Conservation (phyloP, 1,140 invertebrate genomes). For the Leptinotarsa undecemlineata region DNA sequence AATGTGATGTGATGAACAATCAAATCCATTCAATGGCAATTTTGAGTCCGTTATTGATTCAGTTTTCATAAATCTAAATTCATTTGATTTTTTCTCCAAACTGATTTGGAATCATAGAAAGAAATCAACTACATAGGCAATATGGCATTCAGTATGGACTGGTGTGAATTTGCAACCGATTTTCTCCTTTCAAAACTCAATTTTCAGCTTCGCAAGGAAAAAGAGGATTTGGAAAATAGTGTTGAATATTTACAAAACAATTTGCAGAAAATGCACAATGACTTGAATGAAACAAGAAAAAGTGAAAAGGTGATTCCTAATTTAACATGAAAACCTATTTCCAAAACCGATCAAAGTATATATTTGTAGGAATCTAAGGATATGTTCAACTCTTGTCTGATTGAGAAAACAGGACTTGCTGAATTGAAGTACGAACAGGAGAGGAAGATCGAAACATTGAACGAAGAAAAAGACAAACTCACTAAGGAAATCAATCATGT, state of each 20-base stretch:
- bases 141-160: too few relatives aligned
- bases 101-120: too few relatives aligned
- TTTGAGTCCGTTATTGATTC: too few relatives aligned
- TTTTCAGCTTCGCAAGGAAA: slow-evolving; percentile 39
- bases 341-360: too few relatives aligned
- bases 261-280: slow-evolving; percentile 37
- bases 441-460: slow-evolving; percentile 19
- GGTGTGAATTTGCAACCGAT: too few relatives aligned
- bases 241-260: slow-evolving; percentile 41
- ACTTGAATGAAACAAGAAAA: slow-evolving; percentile 37
- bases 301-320: slow-evolving; percentile 30
- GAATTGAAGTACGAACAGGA: neutral
- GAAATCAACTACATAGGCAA: too few relatives aligned
- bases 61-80: too few relatives aligned
- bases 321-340: too few relatives aligned
- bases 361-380: neutral
- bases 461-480: slow-evolving; percentile 31
- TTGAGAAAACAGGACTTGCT: neutral
- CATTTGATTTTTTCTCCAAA: too few relatives aligned
- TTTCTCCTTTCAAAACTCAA: too few relatives aligned
- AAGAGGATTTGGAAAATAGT: slow-evolving; percentile 30
- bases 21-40: too few relatives aligned
- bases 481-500: slow-evolving; percentile 26
- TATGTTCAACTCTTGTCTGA: neutral
- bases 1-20: too few relatives aligned